Percentiles rank a stretch among this genome's conserved stretches.
These are phyloP conservation scores for Netelia melanura DNA, from an alignment of 2,888 invertebrate genomes.

Conservation along the genomic window DNA sequence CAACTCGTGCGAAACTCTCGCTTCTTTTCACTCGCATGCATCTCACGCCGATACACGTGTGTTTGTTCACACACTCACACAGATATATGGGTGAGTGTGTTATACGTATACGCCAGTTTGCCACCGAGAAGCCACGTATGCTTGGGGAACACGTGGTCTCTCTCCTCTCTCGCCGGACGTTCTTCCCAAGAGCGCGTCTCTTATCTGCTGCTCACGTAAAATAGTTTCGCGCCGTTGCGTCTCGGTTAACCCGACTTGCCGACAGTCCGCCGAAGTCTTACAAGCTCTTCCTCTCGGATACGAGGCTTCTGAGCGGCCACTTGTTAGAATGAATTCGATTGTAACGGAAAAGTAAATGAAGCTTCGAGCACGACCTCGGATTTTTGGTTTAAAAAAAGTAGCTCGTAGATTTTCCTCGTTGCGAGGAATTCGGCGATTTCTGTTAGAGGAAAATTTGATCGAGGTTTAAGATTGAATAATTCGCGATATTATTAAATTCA, in stretches of 20 bases:
- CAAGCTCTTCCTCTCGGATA: conserved; percentile 5
- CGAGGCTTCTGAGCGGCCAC: conserved; percentile 34
- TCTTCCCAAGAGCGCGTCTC: conserved; percentile 22
- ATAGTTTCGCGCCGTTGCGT: conserved; percentile 62
- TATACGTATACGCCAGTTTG: conserved; percentile 9
- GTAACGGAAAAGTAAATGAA: conserved; percentile 3
- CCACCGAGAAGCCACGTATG: conserved; percentile 35
- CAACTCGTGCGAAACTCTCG: conserved; percentile 50
- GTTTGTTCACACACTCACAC: conserved; percentile 6
- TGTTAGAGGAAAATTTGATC: no score
- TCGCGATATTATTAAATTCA: no score
- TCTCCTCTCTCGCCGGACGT: conserved; percentile 28
- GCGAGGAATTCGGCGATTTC: neutral
- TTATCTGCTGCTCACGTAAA: conserved; percentile 64
- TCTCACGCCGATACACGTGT: conserved; percentile 41
- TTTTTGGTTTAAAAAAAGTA: neutral
- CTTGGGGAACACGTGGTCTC: conserved; percentile 47
- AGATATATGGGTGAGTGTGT: neutral
- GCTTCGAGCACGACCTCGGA: neutral
- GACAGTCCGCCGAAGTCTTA: conserved; percentile 27
- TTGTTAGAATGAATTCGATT: conserved; percentile 40
- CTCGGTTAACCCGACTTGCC: conserved; percentile 46
- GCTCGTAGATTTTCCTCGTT: neutral
- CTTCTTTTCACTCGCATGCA: conserved; percentile 34
- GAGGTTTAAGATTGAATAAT: no score